phyloP scores from a whole-genome alignment of 2,113 vertebrate genomes.

The Neopipo cinnamomea region DNA sequence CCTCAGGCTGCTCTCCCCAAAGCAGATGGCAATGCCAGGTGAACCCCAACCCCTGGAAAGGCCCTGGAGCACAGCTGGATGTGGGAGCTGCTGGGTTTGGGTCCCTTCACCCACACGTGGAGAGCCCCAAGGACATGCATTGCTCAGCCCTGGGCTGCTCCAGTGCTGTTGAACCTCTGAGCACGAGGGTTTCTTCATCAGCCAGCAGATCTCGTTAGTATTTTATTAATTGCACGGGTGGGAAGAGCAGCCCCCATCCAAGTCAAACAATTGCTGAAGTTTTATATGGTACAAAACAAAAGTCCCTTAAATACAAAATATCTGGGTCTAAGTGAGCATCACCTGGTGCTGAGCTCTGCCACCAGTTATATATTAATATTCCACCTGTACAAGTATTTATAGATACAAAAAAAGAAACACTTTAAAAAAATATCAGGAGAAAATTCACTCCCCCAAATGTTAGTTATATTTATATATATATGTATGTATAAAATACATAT shows the following conservation, averaged over 20 bases:
- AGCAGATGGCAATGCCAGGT: conserved; percentile 71
- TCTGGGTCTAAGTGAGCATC: not conserved
- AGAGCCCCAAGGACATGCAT: fast-evolving
- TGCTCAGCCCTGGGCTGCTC: not conserved
- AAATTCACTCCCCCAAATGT: not conserved
- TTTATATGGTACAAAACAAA: conserved; percentile 22
- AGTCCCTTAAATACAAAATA: conserved; percentile 66
- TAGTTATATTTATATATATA: conserved; percentile 22
- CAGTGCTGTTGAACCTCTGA: not conserved
- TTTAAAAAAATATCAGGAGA: conserved; percentile 23
- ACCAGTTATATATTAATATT: conserved; percentile 70
- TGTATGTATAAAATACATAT: conserved; percentile 24
- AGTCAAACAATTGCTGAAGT: not conserved
- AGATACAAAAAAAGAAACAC: conserved; percentile 3
- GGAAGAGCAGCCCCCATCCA: not conserved
- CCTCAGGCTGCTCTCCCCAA: conserved; percentile 66
- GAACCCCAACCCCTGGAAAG: not conserved
- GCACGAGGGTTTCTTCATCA: not conserved
- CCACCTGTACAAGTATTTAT: conserved; percentile 74
- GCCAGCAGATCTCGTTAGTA: conserved; percentile 38
- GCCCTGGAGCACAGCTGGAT: not conserved
- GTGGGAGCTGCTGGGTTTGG: not conserved
- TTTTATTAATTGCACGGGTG: conserved; percentile 56
- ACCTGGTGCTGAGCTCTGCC: not conserved
- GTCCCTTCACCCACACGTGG: fast-evolving